These are phyloP conservation scores for Ditylenchus dipsaci DNA, from an alignment of 1,140 invertebrate genomes.

Conservation along the genomic window DNA sequence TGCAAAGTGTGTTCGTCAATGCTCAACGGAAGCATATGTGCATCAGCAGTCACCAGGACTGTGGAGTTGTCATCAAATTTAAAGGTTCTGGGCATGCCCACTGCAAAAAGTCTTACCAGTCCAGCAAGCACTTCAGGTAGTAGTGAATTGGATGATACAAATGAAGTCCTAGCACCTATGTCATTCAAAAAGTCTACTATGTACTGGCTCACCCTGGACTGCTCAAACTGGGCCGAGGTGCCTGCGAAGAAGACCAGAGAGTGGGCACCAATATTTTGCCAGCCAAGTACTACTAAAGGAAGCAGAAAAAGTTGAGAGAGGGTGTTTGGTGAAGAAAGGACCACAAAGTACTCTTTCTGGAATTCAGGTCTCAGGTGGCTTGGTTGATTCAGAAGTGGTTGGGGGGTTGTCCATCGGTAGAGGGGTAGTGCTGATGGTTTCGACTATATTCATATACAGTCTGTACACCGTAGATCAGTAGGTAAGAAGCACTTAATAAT, in stretches of 20 bases:
- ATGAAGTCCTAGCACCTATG: background rate
- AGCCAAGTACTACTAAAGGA: background rate
- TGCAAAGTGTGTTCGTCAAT: background rate
- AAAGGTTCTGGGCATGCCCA: background rate
- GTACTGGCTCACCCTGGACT: background rate
- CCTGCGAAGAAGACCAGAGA: background rate
- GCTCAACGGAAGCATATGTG: background rate
- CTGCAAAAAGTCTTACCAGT: background rate
- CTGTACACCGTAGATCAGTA: too few relatives aligned
- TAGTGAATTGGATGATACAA: background rate
- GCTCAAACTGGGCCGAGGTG: background rate
- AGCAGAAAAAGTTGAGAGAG: background rate
- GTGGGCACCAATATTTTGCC: background rate
- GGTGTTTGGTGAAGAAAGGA: background rate
- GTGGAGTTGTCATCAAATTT: background rate
- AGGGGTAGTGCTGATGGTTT: too few relatives aligned
- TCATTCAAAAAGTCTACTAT: background rate
- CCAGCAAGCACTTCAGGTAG: background rate
- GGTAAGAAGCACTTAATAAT: too few relatives aligned
- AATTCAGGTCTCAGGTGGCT: background rate
- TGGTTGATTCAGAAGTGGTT: too few relatives aligned
- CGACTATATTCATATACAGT: too few relatives aligned
- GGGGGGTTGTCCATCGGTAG: too few relatives aligned
- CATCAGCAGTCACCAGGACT: background rate
- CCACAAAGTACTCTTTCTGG: background rate